Percentiles rank a stretch among this genome's conserved stretches.
Evolutionary conservation across 2,888 invertebrate species (phyloP).

Genomic region (Caprella mutica): DNA sequence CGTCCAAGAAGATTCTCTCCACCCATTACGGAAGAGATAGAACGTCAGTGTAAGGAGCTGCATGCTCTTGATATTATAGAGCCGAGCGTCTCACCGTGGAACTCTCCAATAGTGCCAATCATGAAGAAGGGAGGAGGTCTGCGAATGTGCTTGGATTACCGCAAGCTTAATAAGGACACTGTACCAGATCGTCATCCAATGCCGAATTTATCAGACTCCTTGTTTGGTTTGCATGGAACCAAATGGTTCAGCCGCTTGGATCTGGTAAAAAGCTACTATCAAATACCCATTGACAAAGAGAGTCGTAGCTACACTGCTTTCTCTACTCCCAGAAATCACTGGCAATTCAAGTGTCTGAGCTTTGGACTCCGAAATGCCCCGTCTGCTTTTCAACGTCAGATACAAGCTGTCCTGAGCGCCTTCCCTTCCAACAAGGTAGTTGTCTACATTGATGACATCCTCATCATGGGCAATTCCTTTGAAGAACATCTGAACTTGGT

Average conservation of each 20-base stretch:
- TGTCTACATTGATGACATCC: conserved; percentile 2
- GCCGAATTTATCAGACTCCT: neutral
- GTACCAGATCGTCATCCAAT: neutral
- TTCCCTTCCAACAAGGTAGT: neutral
- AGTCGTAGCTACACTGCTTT: neutral
- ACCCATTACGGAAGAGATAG: too few species aligned
- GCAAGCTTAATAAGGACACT: neutral
- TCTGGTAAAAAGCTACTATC: neutral
- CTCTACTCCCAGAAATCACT: neutral
- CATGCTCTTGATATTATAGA: too few species aligned
- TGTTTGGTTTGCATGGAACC: conserved; percentile 5
- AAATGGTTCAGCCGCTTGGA: conserved; percentile 1
- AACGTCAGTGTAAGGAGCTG: too few species aligned
- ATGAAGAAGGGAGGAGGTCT: too few species aligned
- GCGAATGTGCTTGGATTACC: conserved; percentile 1
- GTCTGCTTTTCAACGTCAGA: neutral
- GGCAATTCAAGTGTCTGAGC: neutral
- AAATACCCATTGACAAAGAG: neutral
- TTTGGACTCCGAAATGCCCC: neutral
- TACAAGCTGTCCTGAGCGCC: neutral
- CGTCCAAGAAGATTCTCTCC: too few species aligned
- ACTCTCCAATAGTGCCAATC: too few species aligned
- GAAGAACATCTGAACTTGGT: neutral
- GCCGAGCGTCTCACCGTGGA: too few species aligned
- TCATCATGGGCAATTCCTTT: neutral